Evolutionary conservation across 2,113 vertebrate genomes (phyloP).

Genomic region (Salvelinus namaycush): DNA sequence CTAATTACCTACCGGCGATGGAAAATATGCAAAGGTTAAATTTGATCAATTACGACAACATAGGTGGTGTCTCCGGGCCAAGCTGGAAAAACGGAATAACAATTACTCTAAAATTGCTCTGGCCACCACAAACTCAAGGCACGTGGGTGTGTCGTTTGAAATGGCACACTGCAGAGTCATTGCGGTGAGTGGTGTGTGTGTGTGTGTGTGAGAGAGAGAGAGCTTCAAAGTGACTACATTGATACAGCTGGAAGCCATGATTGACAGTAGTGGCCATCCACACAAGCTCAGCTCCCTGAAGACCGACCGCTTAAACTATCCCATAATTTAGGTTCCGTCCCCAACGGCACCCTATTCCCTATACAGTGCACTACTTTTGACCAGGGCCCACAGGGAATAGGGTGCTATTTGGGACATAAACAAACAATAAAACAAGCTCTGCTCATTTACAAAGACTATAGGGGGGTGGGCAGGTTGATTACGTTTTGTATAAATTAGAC

Average conservation of each 20-base stretch:
- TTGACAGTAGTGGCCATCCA: slow-evolving; percentile 26
- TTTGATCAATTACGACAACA: slow-evolving; percentile 12
- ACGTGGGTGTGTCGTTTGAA: slow-evolving; percentile 28
- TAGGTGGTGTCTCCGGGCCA: neutral
- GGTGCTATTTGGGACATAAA: neutral
- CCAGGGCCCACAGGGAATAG: too few relatives aligned
- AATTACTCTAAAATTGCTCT: slow-evolving; percentile 19
- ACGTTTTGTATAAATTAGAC: slow-evolving; percentile 29
- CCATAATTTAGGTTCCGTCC: slow-evolving; percentile 32
- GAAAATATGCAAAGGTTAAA: slow-evolving; percentile 8
- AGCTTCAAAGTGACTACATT: slow-evolving; percentile 50
- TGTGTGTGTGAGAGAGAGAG: neutral
- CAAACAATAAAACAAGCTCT: slow-evolving; percentile 36
- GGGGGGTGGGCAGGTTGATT: slow-evolving; percentile 13
- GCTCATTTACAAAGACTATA: slow-evolving; percentile 24
- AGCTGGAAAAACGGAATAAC: slow-evolving; percentile 34
- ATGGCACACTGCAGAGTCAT: slow-evolving; percentile 10
- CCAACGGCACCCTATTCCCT: too few relatives aligned
- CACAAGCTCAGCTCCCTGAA: slow-evolving; percentile 41
- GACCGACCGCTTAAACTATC: slow-evolving; percentile 49
- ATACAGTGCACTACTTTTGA: too few relatives aligned
- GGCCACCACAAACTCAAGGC: slow-evolving; percentile 24
- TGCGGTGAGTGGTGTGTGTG: slow-evolving; percentile 1
- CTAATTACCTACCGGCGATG: neutral
- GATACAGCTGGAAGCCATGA: slow-evolving; percentile 47